Evolutionary conservation across 2,888 invertebrate species (phyloP).

Genomic region (Latrodectus hesperus): DNA sequence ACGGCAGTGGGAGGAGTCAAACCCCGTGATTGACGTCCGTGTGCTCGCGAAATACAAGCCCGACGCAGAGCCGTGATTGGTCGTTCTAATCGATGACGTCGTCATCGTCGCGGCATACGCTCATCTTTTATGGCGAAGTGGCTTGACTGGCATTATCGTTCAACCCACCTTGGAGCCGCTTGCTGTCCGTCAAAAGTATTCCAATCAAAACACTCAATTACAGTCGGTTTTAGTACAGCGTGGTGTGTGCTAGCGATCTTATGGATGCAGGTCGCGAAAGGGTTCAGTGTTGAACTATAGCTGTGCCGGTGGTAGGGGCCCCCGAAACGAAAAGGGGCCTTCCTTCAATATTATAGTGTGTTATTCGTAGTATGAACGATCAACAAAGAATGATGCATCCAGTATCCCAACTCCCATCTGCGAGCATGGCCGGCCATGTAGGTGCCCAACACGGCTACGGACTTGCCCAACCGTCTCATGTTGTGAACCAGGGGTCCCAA

Average conservation of each 20-base stretch:
- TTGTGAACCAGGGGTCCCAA: slow-evolving; percentile 76
- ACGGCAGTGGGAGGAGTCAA: slow-evolving; percentile 63
- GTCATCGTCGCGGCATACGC: slow-evolving; percentile 70
- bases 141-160: slow-evolving; percentile 72
- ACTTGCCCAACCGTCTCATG: slow-evolving; percentile 85
- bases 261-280: slow-evolving; percentile 66
- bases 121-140: slow-evolving; percentile 72
- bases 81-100: slow-evolving; percentile 69
- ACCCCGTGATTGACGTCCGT: slow-evolving; percentile 70
- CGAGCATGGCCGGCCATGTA: slow-evolving; percentile 77
- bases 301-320: slow-evolving; percentile 54
- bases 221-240: slow-evolving; percentile 62
- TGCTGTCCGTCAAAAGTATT: slow-evolving; percentile 71
- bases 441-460: slow-evolving; percentile 87
- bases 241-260: slow-evolving; percentile 60
- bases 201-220: slow-evolving; percentile 72
- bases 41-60: slow-evolving; percentile 68
- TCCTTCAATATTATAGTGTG: slow-evolving; percentile 10
- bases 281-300: slow-evolving; percentile 42
- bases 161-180: slow-evolving; percentile 71
- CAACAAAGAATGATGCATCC: slow-evolving; percentile 85
- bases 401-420: slow-evolving; percentile 75
- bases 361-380: slow-evolving; percentile 81
- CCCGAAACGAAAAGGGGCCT: slow-evolving; percentile 9
- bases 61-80: slow-evolving; percentile 68